phyloP scores from a whole-genome alignment of 2,113 vertebrate genomes.

The Limnothrissa miodon region DNA sequence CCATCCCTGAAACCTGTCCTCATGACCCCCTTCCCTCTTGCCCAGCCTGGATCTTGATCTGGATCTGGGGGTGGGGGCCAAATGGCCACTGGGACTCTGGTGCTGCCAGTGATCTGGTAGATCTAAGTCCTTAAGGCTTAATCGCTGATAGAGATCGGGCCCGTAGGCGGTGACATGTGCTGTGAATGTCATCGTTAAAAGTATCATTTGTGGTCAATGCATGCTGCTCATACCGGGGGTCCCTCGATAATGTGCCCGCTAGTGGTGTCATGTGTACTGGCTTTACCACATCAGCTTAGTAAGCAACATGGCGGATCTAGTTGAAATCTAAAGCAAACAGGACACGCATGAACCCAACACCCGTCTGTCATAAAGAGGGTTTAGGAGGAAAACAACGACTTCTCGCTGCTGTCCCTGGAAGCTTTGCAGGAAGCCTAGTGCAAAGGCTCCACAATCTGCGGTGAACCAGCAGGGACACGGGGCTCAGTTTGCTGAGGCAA shows the following conservation, averaged over 20 bases:
- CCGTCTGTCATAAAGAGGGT: constrained; percentile 42
- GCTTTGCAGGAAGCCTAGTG: constrained; percentile 55
- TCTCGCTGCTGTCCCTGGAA: constrained; percentile 47
- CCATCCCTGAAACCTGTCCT: neutral
- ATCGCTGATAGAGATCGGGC: neutral
- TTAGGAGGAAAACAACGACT: constrained; percentile 63
- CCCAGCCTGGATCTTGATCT: neutral
- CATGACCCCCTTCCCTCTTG: neutral
- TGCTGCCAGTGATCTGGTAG: neutral
- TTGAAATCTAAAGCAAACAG: constrained; percentile 67
- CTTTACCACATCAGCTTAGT: neutral
- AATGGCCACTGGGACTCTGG: neutral
- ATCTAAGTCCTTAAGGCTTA: neutral
- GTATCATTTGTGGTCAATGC: neutral
- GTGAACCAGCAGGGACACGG: neutral
- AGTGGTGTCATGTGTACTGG: constrained; percentile 20
- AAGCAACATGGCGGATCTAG: constrained; percentile 52
- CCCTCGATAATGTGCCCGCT: constrained; percentile 25
- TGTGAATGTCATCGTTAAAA: constrained; percentile 6
- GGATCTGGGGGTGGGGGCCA: neutral
- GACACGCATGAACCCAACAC: constrained; percentile 40
- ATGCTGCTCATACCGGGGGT: neutral
- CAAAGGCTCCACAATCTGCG: constrained; percentile 54
- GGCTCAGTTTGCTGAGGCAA: neutral
- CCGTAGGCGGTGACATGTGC: neutral